phyloP scores from a whole-genome alignment of 2,113 vertebrate genomes.

The Dasyornis broadbenti region DNA sequence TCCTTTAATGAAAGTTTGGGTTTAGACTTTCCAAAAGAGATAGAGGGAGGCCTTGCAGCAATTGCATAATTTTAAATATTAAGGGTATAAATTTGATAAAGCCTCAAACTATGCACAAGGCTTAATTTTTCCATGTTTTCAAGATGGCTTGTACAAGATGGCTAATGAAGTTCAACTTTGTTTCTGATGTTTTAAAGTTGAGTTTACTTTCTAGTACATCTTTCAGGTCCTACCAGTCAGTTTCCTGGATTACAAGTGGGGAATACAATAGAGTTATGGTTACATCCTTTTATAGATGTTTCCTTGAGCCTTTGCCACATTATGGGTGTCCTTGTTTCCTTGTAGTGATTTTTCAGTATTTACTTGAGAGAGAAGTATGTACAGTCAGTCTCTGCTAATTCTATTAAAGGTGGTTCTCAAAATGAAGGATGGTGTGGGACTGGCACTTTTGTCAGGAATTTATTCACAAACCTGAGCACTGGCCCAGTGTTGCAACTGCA shows the following conservation, averaged over 20 bases:
- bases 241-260: neutral
- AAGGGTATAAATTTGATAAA: constrained; percentile 39
- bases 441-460: neutral
- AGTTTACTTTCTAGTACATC: neutral
- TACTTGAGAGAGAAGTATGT: neutral
- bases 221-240: neutral
- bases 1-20: constrained; percentile 40
- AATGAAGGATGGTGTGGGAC: neutral
- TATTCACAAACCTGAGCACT: neutral
- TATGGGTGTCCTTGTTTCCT: neutral
- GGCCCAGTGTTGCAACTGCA: neutral
- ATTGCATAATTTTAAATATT: constrained; percentile 61
- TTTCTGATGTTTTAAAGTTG: constrained; percentile 5
- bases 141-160: neutral
- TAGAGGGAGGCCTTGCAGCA: constrained; percentile 42
- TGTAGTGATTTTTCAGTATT: neutral
- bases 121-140: constrained; percentile 36
- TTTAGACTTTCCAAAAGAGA: constrained; percentile 17
- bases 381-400: neutral
- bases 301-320: neutral
- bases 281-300: neutral
- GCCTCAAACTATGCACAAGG: constrained; percentile 25
- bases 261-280: neutral
- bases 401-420: neutral
- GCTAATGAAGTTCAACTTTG: neutral